Evolutionary conservation across 2,797 vertebrate genomes (phyloP).

Genomic region (Crenichthys baileyi): DNA sequence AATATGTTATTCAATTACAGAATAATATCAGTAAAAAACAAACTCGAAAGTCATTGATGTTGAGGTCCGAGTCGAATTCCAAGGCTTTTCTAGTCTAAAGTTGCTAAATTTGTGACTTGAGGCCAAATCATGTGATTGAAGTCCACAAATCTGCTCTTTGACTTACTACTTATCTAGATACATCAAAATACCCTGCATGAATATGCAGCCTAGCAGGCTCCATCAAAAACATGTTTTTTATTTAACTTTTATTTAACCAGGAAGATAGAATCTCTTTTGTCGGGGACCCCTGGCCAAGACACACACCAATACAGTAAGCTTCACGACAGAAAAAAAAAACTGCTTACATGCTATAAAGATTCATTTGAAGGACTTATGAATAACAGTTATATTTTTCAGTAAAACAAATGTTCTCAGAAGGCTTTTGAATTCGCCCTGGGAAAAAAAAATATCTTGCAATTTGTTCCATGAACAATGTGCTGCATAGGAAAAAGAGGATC

Average conservation of each 20-base stretch:
- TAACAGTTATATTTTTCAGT: neutral
- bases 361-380: neutral
- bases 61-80: neutral
- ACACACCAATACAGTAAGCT: neutral
- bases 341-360: neutral
- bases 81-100: neutral
- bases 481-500: neutral
- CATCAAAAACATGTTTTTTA: neutral
- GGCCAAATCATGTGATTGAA: neutral
- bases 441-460: too few relatives aligned
- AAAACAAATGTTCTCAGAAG: neutral
- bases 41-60: neutral
- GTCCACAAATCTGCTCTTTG: neutral
- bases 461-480: neutral
- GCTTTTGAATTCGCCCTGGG: too few relatives aligned
- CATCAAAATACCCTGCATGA: neutral
- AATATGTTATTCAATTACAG: neutral
- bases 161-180: neutral
- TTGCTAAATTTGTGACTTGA: neutral
- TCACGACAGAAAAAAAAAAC: neutral
- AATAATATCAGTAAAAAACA: neutral
- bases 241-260: neutral
- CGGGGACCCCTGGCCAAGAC: neutral
- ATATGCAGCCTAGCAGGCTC: neutral
- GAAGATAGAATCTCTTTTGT: neutral